phyloP scores from a whole-genome alignment of 2,888 invertebrate species.

The Cataglyphis albicans region DNA sequence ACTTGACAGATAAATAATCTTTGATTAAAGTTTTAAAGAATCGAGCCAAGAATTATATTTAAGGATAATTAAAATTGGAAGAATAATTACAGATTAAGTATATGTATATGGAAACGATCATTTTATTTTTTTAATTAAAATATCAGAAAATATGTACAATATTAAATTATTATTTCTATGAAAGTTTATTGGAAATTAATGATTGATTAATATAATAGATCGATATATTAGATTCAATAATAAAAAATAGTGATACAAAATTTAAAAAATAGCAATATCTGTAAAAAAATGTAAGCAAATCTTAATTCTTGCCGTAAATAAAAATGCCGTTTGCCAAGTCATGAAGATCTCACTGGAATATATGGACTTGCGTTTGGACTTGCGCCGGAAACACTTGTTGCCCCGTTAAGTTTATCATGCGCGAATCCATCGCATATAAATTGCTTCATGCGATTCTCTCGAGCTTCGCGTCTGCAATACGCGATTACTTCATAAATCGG shows the following conservation, averaged over 20 bases:
- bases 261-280: neutral
- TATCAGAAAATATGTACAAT: neutral
- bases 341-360: constrained; percentile 1
- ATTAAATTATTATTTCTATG: neutral
- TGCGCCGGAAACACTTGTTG: constrained; percentile 73
- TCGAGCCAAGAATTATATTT: neutral
- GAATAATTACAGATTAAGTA: neutral
- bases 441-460: constrained; percentile 67
- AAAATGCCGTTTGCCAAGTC: constrained; percentile 4
- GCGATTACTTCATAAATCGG: constrained; percentile 53
- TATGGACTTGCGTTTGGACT: constrained; percentile 29
- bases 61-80: neutral
- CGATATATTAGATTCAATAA: neutral
- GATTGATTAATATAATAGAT: neutral
- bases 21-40: neutral
- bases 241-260: neutral
- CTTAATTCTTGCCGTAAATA: neutral
- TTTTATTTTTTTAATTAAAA: neutral
- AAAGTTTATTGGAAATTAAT: constrained; percentile 6
- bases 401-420: constrained; percentile 69
- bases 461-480: constrained; percentile 51
- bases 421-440: constrained; percentile 72
- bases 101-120: neutral
- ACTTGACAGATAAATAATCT: neutral
- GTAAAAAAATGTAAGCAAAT: neutral